Conservation (phyloP, 2,888 invertebrate species). For the Isoperla grammatica region DNA sequence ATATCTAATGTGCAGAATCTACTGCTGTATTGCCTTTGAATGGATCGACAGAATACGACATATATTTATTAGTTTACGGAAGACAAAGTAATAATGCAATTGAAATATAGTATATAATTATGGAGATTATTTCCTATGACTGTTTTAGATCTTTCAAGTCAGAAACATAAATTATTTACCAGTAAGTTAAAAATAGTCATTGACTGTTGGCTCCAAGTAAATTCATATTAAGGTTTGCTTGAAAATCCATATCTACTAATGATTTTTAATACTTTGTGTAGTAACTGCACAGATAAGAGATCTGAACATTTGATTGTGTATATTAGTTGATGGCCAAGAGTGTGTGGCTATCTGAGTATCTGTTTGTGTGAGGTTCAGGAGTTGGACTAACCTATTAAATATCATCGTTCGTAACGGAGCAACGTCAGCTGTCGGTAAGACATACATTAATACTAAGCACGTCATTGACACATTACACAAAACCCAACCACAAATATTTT, state of each 20-base stretch:
- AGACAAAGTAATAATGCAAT: slow-evolving; percentile 18
- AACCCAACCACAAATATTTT: slow-evolving; percentile 24
- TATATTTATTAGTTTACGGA: slow-evolving; percentile 14
- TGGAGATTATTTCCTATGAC: background rate
- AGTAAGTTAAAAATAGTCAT: background rate
- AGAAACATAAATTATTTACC: slow-evolving; percentile 1
- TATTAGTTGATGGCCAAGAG: too few species aligned
- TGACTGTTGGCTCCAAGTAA: background rate
- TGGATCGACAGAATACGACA: slow-evolving; percentile 16
- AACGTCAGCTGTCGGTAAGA: slow-evolving; percentile 10
- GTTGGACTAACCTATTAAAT: slow-evolving; percentile 15
- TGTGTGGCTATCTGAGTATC: background rate
- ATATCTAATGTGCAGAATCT: slow-evolving; percentile 9
- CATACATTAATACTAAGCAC: slow-evolving; percentile 1
- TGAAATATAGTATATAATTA: slow-evolving; percentile 9
- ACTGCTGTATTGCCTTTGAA: slow-evolving; percentile 17
- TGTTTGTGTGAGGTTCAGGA: slow-evolving; percentile 16
- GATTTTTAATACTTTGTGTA: too few species aligned
- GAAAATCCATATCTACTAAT: too few species aligned
- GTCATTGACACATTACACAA: slow-evolving; percentile 20
- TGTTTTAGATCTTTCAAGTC: too few species aligned
- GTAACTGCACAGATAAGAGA: too few species aligned
- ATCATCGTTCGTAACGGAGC: slow-evolving; percentile 9
- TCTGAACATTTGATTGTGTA: too few species aligned
- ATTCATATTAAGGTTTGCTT: background rate